These are phyloP conservation scores for Synanthedon vespiformis DNA, from an alignment of 2,888 invertebrate genomes.

Conservation along the genomic window DNA sequence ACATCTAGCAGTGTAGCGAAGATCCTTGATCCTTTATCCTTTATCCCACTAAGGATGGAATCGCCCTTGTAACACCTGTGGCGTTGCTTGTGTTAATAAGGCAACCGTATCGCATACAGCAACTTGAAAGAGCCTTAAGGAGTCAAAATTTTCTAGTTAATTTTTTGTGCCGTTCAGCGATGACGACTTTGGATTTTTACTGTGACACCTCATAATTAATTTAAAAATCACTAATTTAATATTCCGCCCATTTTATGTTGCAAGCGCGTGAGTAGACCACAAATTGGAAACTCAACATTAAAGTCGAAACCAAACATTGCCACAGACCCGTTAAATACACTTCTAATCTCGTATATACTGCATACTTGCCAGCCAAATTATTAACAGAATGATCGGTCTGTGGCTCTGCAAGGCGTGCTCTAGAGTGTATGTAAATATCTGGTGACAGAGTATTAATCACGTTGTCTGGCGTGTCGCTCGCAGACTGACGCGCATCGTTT, in stretches of 20 bases:
- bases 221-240: neutral
- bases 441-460: conserved; percentile 29
- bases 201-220: neutral
- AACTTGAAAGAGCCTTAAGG: too few species aligned
- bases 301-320: neutral
- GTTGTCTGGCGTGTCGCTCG: conserved; percentile 15
- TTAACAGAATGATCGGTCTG: neutral
- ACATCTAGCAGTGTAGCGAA: too few species aligned
- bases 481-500: conserved; percentile 21
- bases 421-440: conserved; percentile 11
- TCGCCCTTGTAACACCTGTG: too few species aligned
- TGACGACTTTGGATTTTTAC: too few species aligned
- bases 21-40: too few species aligned
- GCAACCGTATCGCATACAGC: too few species aligned
- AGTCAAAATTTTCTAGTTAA: too few species aligned
- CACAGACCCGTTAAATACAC: neutral
- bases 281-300: neutral
- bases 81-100: too few species aligned
- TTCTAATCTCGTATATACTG: neutral
- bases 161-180: too few species aligned
- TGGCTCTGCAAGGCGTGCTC: neutral
- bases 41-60: too few species aligned
- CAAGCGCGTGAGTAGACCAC: neutral
- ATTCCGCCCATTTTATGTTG: neutral
- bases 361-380: too few species aligned